phyloP scores from a whole-genome alignment of 2,888 invertebrate genomes.

The Acrobasis suavella region DNA sequence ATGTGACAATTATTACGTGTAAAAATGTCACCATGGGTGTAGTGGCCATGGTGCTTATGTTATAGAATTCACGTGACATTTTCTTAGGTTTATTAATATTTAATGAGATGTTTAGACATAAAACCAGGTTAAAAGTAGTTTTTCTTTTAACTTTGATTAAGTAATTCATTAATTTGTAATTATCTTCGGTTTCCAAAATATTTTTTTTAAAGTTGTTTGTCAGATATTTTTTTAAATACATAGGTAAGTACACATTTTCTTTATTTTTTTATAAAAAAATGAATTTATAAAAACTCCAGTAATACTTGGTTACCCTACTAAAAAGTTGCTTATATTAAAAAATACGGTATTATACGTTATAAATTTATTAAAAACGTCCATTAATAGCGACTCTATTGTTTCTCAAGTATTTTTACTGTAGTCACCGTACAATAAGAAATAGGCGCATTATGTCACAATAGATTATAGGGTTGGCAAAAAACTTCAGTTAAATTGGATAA shows the following conservation, averaged over 20 bases:
- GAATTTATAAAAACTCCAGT: background rate
- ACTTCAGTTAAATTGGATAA: constrained; percentile 4
- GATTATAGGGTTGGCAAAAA: constrained; percentile 15
- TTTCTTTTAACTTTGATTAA: too few relatives aligned
- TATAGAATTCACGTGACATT: background rate
- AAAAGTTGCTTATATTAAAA: background rate
- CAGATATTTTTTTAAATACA: too few relatives aligned
- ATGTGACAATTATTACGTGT: constrained; percentile 21
- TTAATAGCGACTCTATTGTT: constrained; percentile 45
- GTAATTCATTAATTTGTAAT: too few relatives aligned
- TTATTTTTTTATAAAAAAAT: too few relatives aligned
- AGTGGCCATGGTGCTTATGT: background rate
- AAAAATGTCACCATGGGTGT: constrained; percentile 13
- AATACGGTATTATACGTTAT: constrained; percentile 2
- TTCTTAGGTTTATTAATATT: background rate
- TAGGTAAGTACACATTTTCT: too few relatives aligned
- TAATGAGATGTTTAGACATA: too few relatives aligned
- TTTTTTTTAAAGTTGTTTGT: too few relatives aligned
- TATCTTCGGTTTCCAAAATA: too few relatives aligned
- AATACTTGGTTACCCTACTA: constrained; percentile 1
- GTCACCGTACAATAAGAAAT: constrained; percentile 39
- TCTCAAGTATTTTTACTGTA: constrained; percentile 56
- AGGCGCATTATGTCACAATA: constrained; percentile 21
- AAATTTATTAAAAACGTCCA: constrained; percentile 12
- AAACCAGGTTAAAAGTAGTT: too few relatives aligned